Conservation (phyloP, 2,113 vertebrate species). For the Galemys pyrenaicus region DNA sequence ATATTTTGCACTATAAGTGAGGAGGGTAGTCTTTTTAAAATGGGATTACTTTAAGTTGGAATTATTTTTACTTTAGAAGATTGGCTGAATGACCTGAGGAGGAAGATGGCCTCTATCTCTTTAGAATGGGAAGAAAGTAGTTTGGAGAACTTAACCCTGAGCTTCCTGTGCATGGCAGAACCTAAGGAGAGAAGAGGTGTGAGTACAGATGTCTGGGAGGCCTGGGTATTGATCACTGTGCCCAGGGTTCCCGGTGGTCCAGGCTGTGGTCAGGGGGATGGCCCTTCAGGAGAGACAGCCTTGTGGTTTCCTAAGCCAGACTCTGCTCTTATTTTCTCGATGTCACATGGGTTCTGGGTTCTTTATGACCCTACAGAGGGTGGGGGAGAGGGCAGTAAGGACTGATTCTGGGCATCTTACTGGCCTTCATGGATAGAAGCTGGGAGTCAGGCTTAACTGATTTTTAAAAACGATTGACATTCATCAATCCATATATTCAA, state of each 20-base stretch:
- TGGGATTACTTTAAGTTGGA: not conserved
- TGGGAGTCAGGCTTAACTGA: not conserved
- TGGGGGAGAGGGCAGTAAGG: not conserved
- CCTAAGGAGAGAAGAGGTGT: not conserved
- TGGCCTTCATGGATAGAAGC: not conserved
- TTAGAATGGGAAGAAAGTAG: not conserved
- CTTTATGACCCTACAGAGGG: not conserved
- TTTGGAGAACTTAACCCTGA: not conserved
- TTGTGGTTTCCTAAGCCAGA: constrained; percentile 9
- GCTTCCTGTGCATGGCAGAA: not conserved
- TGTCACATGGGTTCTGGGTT: not conserved
- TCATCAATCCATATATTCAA: not conserved
- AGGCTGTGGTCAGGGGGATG: not conserved
- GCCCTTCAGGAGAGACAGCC: not conserved
- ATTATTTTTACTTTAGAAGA: not conserved
- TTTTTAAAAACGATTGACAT: constrained; percentile 41
- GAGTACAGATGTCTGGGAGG: not conserved
- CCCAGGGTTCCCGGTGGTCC: not conserved
- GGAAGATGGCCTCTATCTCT: not conserved
- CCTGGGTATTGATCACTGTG: not conserved
- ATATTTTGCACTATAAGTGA: not conserved
- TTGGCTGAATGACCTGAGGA: not conserved
- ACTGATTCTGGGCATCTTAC: not conserved
- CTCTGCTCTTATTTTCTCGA: not conserved
- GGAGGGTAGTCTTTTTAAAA: not conserved